Base-by-base conservation (phyloP, 2,797 vertebrate genomes). In the Toxotes lorentzi region DNA sequence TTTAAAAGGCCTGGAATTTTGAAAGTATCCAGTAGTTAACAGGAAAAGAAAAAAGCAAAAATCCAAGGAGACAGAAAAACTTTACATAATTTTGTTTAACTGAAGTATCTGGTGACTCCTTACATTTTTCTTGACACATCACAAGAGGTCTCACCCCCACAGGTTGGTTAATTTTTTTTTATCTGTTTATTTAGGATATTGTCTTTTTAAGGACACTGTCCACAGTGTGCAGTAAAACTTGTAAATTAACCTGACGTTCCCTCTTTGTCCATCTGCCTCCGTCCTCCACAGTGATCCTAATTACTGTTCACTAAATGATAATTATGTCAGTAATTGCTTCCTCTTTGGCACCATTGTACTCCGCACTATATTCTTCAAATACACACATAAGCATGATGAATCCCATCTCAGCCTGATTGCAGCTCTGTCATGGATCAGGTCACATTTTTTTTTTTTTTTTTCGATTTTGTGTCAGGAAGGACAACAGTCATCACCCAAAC, bases 281-380 rank as follows among this genome's bases (percentile, higher is more conserved):
- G 48, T 71, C 70, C 60, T 79, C 69, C 45, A 63, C 30, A 51
- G 16, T 47, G 53, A 51, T 68, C 23, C 56, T 81, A 66, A 88
- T 90, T 70, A 83, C 35, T 47, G 63, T 64, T 62, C 9, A 0
- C 48, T 69, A 61, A 56, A 80, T 1, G 27, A 62, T 70, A 73
- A 82, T 84, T 74, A 73, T 47, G 40, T 30, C 38, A 32, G 40
- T 78, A 79, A 86, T 78, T 87, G 58, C 80, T 75, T 89, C 82
- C 73, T 75, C 64, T 78, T 45, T 70, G 67, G 51, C 48, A 50
- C 70, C 63, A 67, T 79, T 72, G 64, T 2, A 32, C 60, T 60
- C 30, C 8, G 21, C 1, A 27, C 12, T 43, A 54, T 10, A 19
- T 48, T 66, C 24, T 40, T 59, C 48, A 75, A 27, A 57, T 35